A percentile compares a stretch with the other conserved stretches of the same genome.
phyloP scores from a whole-genome alignment of 2,888 invertebrate species.

The Mythimna impura region DNA sequence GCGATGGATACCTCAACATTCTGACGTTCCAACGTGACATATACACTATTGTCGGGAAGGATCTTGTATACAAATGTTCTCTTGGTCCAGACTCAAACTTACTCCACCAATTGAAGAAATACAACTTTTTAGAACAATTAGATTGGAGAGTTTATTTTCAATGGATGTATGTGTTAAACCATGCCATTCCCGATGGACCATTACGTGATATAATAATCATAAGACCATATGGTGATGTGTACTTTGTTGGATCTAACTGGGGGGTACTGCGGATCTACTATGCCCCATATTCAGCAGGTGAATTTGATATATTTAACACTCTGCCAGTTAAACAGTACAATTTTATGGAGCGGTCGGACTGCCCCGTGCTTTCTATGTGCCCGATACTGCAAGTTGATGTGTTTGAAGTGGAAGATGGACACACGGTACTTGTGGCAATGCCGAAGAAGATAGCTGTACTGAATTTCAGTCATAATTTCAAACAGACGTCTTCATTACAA shows the following conservation, averaged over 20 bases:
- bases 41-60: conserved; percentile 65
- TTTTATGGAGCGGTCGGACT: conserved; percentile 77
- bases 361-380: conserved; percentile 76
- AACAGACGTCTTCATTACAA: conserved; percentile 66
- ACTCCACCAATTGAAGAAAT: conserved; percentile 68
- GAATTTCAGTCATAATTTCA: conserved; percentile 75
- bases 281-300: conserved; percentile 72
- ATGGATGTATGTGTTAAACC: conserved; percentile 77
- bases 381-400: conserved; percentile 82
- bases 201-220: conserved; percentile 76
- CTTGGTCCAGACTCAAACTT: conserved; percentile 70
- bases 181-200: conserved; percentile 73
- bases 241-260: conserved; percentile 81
- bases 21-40: conserved; percentile 76
- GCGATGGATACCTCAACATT: conserved; percentile 66
- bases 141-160: conserved; percentile 81
- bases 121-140: conserved; percentile 78
- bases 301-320: conserved; percentile 76
- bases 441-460: conserved; percentile 81
- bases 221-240: conserved; percentile 78
- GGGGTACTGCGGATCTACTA: conserved; percentile 81
- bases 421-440: conserved; percentile 81
- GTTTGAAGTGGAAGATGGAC: conserved; percentile 76
- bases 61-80: conserved; percentile 61
- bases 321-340: conserved; percentile 79